Base-by-base conservation (phyloP, 2,797 vertebrate species). In the Acanthurus leucopareius region DNA sequence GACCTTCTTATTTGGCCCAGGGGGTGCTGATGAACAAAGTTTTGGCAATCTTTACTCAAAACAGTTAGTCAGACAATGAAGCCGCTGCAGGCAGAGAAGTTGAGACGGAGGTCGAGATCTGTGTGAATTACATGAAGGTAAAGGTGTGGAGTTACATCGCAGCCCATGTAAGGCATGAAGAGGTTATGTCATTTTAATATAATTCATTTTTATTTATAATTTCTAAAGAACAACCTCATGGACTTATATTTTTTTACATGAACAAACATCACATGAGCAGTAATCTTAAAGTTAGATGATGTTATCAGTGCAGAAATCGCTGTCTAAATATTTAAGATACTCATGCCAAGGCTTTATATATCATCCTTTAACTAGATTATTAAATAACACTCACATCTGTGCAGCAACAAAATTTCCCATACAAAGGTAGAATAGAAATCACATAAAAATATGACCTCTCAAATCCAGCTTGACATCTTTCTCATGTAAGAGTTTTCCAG, bases 381-480 rank as follows among this genome's bases (percentile, higher is more conserved):
- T 54, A 10, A 20, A 52, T 35, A 7, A 22, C 2, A 66, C 19
- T 22, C 14, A 20, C 1, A 9, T 45, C 32, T 47, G 65, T 22
- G 35, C 38, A 51, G 22, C 15, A 75, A 20, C 11, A 73, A 40
- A 32, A 44, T 1, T 19, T 35, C 15, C 48, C 7, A 28, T 17
- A 35, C 16, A 19, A 56, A 61, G 10, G 10, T n/a, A 66, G 7
- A 70, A 47, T 7, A 56, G 10, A 63, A 67, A 62, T 57, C 58
- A 52, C 4, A 4, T 1, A 14, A 14, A n/a, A 1, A 49, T 38
- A 35, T 3, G 6, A 5, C 47, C 17, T n/a, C 10, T 3, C 38
- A 77, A 77, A 83, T 73, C 16, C 0, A 32, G 28, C 49, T 38
- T 53, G 77, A 67, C 73, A 35, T 35, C 42, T 51, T 32, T 73